phyloP scores from a whole-genome alignment of 2,113 vertebrate genomes.

The Prionailurus bengalensis region DNA sequence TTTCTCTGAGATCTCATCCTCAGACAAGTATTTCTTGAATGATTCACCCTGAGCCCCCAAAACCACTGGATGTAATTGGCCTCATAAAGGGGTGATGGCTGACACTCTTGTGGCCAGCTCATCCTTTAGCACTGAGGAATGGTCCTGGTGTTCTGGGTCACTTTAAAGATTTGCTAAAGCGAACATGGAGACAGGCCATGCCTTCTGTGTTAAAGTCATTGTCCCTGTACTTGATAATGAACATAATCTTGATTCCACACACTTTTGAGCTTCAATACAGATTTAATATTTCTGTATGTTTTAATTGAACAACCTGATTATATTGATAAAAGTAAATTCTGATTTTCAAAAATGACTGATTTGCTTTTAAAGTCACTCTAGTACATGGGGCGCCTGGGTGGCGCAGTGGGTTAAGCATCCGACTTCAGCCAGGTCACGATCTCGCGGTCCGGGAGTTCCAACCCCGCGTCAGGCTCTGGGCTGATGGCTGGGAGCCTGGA shows the following conservation, averaged over 20 bases:
- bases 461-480: too few relatives aligned
- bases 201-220: not conserved
- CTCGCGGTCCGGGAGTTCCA: too few relatives aligned
- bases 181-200: not conserved
- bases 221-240: not conserved
- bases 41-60: not conserved
- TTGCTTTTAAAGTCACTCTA: slow-evolving; percentile 32
- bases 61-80: not conserved
- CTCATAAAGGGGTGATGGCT: not conserved
- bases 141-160: not conserved
- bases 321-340: not conserved
- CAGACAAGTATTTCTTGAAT: not conserved
- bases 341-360: slow-evolving; percentile 12
- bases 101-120: not conserved
- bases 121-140: not conserved
- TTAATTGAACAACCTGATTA: not conserved
- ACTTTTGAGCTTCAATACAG: not conserved
- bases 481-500: too few relatives aligned
- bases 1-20: not conserved
- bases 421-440: too few relatives aligned
- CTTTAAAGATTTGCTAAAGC: not conserved
- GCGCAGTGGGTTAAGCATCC: too few relatives aligned
- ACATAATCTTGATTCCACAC: not conserved
- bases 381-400: not conserved
- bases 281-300: not conserved